Percentiles rank a stretch among this genome's conserved stretches.
Conservation (phyloP, 2,888 invertebrate genomes). For the Anticlea derivata region DNA sequence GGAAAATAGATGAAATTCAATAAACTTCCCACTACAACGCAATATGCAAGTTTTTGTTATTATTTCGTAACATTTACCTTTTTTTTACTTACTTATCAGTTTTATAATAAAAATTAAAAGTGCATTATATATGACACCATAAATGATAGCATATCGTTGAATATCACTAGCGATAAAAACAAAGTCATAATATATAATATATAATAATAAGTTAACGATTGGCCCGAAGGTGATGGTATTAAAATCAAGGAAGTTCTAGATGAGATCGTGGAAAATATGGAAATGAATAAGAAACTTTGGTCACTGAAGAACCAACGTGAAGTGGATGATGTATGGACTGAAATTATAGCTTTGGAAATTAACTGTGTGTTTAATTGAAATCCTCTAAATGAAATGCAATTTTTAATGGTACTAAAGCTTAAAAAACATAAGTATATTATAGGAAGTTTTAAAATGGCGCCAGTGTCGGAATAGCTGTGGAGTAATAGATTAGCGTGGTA, state of each 20-base stretch:
- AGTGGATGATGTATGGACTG: slow-evolving; percentile 47
- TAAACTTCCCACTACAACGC: no score
- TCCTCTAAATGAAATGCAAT: no score
- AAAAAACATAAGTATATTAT: no score
- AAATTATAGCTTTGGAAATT: slow-evolving; percentile 34
- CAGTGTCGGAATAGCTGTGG: no score
- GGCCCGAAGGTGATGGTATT: slow-evolving; percentile 28
- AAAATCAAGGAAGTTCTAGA: slow-evolving; percentile 33
- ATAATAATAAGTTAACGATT: slow-evolving; percentile 38
- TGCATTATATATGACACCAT: neutral
- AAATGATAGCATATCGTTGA: slow-evolving; percentile 10
- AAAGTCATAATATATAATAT: slow-evolving; percentile 42
- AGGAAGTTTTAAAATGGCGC: no score
- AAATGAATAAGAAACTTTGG: slow-evolving; percentile 51
- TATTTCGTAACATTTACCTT: neutral
- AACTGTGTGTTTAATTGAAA: neutral
- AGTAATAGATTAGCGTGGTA: no score
- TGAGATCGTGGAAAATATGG: slow-evolving; percentile 48
- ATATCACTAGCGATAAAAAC: slow-evolving; percentile 15
- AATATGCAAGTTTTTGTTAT: neutral
- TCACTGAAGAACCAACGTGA: slow-evolving; percentile 44
- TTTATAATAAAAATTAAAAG: slow-evolving; percentile 8
- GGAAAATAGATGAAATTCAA: no score
- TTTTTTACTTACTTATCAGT: neutral
- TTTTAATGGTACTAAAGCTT: no score